phyloP scores from a whole-genome alignment of 2,797 vertebrate genomes.

The Pantherophis vulpinus region DNA sequence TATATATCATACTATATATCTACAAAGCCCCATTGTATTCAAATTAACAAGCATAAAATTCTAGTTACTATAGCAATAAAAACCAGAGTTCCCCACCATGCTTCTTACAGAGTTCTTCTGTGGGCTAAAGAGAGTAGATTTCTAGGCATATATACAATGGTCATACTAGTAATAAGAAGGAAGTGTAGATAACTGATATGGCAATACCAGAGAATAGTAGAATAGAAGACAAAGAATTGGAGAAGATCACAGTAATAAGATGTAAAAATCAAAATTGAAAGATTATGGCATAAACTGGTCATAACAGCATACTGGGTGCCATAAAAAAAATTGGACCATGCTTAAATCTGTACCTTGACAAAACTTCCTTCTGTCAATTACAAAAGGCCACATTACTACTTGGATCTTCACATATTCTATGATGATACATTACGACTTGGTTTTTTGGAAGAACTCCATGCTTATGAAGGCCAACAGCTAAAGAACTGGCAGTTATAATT shows the following conservation, averaged over 20 bases:
- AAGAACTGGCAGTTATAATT: not conserved
- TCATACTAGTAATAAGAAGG: not conserved
- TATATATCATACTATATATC: not conserved
- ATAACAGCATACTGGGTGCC: not conserved
- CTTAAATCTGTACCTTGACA: not conserved
- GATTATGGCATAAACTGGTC: not conserved
- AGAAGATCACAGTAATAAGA: not conserved
- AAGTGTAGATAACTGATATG: not conserved
- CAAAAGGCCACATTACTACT: not conserved
- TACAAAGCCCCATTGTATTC: not conserved
- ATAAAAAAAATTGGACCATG: not conserved
- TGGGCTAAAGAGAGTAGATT: not conserved
- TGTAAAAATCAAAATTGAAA: not conserved
- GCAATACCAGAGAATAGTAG: not conserved
- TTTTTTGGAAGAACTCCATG: not conserved
- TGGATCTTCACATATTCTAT: too few relatives aligned
- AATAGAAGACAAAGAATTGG: not conserved
- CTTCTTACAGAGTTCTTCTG: not conserved
- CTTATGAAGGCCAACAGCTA: not conserved
- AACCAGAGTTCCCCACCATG: not conserved
- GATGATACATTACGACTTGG: not conserved
- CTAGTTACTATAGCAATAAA: constrained; percentile 50
- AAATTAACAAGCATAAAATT: constrained; percentile 50
- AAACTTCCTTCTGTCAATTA: not conserved
- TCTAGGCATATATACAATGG: not conserved